Conservation (phyloP, 2,113 vertebrate species). For the Dendropsophus ebraccatus region DNA sequence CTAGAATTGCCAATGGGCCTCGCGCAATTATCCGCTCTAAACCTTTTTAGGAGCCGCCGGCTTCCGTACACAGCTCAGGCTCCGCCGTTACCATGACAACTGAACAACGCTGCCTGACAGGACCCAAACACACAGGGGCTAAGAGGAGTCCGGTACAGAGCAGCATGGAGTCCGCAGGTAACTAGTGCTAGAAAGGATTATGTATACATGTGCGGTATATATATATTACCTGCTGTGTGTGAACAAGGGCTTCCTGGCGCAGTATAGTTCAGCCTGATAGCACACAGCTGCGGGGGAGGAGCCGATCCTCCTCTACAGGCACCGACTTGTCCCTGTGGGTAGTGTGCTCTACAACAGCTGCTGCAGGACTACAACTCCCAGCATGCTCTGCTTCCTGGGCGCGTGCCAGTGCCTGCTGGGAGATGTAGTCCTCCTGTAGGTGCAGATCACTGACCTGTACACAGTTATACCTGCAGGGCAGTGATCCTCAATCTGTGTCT, state of each 20-base stretch:
- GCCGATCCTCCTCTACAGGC: neutral
- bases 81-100: constrained; percentile 20
- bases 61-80: neutral
- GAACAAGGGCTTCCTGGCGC: too few relatives aligned
- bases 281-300: too few relatives aligned
- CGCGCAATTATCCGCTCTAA: neutral
- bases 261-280: too few relatives aligned
- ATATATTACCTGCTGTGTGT: neutral
- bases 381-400: neutral
- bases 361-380: too few relatives aligned
- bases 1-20: neutral
- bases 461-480: too few relatives aligned
- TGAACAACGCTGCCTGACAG: neutral
- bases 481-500: too few relatives aligned
- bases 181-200: neutral
- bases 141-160: neutral
- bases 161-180: constrained; percentile 17
- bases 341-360: too few relatives aligned
- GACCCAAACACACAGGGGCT: too few relatives aligned
- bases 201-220: neutral
- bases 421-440: neutral
- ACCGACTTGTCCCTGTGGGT: neutral
- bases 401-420: neutral
- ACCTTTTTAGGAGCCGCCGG: neutral
- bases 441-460: neutral